phyloP scores from a whole-genome alignment of 2,113 vertebrate genomes.

The Cryptomyrus ogoouensis region DNA sequence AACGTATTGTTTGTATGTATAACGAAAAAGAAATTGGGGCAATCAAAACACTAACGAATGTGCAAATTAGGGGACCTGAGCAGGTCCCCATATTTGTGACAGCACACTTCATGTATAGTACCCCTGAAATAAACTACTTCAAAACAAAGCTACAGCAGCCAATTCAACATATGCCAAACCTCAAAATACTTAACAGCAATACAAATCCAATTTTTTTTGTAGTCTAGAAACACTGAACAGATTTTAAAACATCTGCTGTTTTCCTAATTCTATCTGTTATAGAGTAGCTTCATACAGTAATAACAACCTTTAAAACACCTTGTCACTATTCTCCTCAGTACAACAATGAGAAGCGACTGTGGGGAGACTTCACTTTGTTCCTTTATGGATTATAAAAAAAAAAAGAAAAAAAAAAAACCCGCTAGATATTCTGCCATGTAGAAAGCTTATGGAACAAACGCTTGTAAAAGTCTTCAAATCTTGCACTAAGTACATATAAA shows the following conservation, averaged over 20 bases:
- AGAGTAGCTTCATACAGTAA: slow-evolving; percentile 22
- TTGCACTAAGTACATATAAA: slow-evolving; percentile 9
- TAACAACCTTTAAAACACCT: not conserved
- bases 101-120: slow-evolving; percentile 11
- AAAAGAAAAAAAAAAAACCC: not conserved
- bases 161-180: slow-evolving; percentile 24
- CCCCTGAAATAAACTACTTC: slow-evolving; percentile 18
- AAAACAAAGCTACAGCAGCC: slow-evolving; percentile 22
- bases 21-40: not conserved
- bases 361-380: not conserved
- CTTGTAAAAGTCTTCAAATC: not conserved
- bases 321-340: not conserved
- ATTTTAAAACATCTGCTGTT: slow-evolving; percentile 22
- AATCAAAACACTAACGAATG: slow-evolving; percentile 14
- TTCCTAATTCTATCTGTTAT: slow-evolving; percentile 16
- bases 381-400: not conserved
- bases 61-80: slow-evolving; percentile 6
- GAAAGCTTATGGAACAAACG: slow-evolving; percentile 1
- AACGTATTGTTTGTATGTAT: not conserved
- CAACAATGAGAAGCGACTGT: not conserved
- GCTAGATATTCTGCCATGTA: slow-evolving; percentile 6
- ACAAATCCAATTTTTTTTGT: slow-evolving; percentile 15
- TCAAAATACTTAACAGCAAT: slow-evolving; percentile 26
- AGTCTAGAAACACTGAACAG: slow-evolving; percentile 26
- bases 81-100: not conserved